These are phyloP conservation scores for Lutjanus erythropterus DNA, from an alignment of 2,113 vertebrate genomes.

Conservation along the genomic window DNA sequence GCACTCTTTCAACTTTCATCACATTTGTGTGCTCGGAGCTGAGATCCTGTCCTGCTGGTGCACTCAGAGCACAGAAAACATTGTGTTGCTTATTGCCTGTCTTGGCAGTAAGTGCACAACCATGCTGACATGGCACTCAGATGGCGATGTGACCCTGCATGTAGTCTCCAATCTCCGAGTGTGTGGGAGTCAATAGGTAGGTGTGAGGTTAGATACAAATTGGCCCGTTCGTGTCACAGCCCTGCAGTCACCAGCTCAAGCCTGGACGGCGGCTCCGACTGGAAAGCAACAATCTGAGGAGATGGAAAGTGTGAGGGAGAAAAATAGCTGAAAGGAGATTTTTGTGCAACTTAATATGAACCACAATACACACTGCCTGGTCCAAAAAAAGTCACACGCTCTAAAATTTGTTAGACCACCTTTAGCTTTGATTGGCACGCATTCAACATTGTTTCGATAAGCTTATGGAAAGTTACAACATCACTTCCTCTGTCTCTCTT, in stretches of 20 bases:
- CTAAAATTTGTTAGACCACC: too few species aligned
- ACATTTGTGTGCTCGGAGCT: neutral
- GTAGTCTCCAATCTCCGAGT: slow-evolving; percentile 51
- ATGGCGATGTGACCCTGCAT: slow-evolving; percentile 28
- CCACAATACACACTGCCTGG: too few species aligned
- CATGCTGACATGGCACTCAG: slow-evolving; percentile 29
- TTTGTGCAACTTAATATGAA: slow-evolving; percentile 20
- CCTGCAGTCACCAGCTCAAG: slow-evolving; percentile 36
- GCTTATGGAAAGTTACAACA: too few species aligned
- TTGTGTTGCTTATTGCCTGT: slow-evolving; percentile 1
- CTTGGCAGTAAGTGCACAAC: slow-evolving; percentile 1
- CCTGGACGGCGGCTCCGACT: neutral
- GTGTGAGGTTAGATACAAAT: slow-evolving; percentile 67
- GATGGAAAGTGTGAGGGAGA: slow-evolving; percentile 13
- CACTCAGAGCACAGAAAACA: neutral
- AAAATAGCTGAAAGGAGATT: slow-evolving; percentile 15
- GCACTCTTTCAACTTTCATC: slow-evolving; percentile 6
- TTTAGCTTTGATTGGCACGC: too few species aligned
- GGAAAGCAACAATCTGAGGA: neutral
- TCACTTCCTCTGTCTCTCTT: too few species aligned
- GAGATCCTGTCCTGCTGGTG: slow-evolving; percentile 5
- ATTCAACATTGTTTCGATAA: too few species aligned
- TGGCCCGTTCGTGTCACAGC: slow-evolving; percentile 36
- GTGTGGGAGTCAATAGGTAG: slow-evolving; percentile 56
- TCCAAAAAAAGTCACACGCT: too few species aligned